Base-by-base conservation (phyloP, 2,888 invertebrate genomes). In the Plusia festucae region DNA sequence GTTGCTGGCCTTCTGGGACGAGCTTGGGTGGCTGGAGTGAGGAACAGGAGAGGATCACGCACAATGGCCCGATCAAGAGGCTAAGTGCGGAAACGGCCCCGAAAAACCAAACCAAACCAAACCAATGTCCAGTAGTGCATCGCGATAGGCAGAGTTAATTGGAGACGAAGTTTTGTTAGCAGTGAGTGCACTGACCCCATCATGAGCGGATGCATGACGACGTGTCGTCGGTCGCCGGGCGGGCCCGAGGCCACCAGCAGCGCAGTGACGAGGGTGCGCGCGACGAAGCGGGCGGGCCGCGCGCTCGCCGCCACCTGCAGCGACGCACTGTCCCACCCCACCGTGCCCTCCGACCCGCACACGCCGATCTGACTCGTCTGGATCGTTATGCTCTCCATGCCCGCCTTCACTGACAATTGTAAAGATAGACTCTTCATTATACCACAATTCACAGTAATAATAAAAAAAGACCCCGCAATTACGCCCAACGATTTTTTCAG, bases 171-270 rank as follows among this genome's bases (percentile, higher is more conserved):
- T 52, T 15, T 24, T 24, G 15, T 27, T 27, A 27, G 27, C 27
- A 30, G 30, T 30, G 30, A 9, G 1, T 30, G 30, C n/a, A 65
- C 81, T 77, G 58, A 93, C 93, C 94, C 94, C 1, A 91, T 15
- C 72, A 88, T 85, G 3, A 90, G 56, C 0, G 94, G 94, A 7
- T 91, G 91, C 68, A 94, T 52, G 5, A 93, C 46, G 0, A 90
- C 69, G 27, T 87, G 89, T 1, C 91, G 79, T 1, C 70, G 24
- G 55, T 90, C 89, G 0, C 15, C 63, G 0, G 85, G 66, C 11
- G 89, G 75, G 0, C 93, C 91, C 0, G 82, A 73, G 7, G 89
- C 66, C 1, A 85, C 67, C 1, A 87, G 63, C n/a, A 90, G 77
- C 1, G 91, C 89, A 13, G 79, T 69, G 20, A 91, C 4, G 3